Evolutionary conservation across 2,888 invertebrate genomes (phyloP).

Genomic region (Drosophila merina): DNA sequence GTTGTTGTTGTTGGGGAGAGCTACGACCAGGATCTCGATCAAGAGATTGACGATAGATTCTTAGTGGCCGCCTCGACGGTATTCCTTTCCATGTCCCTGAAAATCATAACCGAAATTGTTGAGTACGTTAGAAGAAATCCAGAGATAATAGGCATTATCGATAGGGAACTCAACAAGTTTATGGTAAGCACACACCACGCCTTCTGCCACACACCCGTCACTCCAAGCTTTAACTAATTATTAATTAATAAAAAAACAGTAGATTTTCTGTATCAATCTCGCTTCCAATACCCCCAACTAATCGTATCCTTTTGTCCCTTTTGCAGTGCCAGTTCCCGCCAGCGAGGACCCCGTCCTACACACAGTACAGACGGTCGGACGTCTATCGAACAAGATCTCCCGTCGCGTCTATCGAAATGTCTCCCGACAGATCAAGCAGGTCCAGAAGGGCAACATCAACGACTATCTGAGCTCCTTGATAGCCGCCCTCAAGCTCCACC

Average conservation of each 20-base stretch:
- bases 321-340: slow-evolving; percentile 86
- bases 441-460: slow-evolving; percentile 85
- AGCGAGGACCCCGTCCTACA: slow-evolving; percentile 88
- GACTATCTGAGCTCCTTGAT: slow-evolving; percentile 85
- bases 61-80: slow-evolving; percentile 83
- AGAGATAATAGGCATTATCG: slow-evolving; percentile 80
- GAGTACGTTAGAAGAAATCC: slow-evolving; percentile 83
- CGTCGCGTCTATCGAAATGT: slow-evolving; percentile 89
- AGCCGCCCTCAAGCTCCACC: slow-evolving; percentile 84
- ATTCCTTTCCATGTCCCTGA: slow-evolving; percentile 82
- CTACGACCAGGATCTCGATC: slow-evolving; percentile 72
- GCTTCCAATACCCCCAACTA: background rate
- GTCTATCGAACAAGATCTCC: slow-evolving; percentile 89
- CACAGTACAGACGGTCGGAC: slow-evolving; percentile 89
- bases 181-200: slow-evolving; percentile 71
- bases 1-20: slow-evolving; percentile 73
- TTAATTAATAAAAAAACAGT: background rate
- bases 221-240: background rate
- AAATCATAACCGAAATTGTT: slow-evolving; percentile 82
- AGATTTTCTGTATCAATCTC: no score
- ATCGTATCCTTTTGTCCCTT: slow-evolving; percentile 2
- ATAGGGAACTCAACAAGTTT: slow-evolving; percentile 82
- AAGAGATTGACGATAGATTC: slow-evolving; percentile 81
- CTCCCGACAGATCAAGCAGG: slow-evolving; percentile 86
- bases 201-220: background rate